Evolutionary conservation across 1,140 invertebrate species (phyloP).

Genomic region (Drosophila tristis): DNA sequence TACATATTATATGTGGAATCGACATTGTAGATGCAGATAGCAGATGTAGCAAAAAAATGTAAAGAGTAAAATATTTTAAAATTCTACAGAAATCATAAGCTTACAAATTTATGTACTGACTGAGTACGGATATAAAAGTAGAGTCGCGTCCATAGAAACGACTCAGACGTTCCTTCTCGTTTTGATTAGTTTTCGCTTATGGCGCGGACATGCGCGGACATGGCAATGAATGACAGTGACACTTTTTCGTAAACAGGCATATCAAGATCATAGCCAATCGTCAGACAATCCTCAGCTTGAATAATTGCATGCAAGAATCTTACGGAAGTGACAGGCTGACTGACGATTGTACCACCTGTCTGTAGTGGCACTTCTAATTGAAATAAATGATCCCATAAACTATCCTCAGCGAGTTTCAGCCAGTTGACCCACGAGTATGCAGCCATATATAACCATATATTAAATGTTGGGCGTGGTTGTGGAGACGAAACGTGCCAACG

Average conservation of each 20-base stretch:
- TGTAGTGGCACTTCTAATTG: constrained; percentile 34
- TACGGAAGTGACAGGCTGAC: constrained; percentile 49
- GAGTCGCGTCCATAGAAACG: too few species aligned
- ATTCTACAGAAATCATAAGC: too few species aligned
- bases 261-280: constrained; percentile 37
- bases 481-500: constrained; percentile 26
- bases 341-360: constrained; percentile 3
- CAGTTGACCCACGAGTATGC: background rate
- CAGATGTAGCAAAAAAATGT: too few species aligned
- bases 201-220: constrained; percentile 60
- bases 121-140: too few species aligned
- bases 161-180: too few species aligned
- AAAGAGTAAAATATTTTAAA: too few species aligned
- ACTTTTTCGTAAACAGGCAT: constrained; percentile 26
- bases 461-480: constrained; percentile 25
- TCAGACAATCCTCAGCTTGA: constrained; percentile 19
- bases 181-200: constrained; percentile 56
- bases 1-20: too few species aligned
- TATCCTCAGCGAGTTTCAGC: constrained; percentile 46
- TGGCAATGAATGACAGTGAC: constrained; percentile 57
- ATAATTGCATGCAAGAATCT: constrained; percentile 56
- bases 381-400: constrained; percentile 57
- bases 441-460: background rate
- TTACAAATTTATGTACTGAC: too few species aligned
- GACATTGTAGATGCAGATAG: too few species aligned